Evolutionary conservation across 2,113 vertebrate genomes (phyloP).

Genomic region (Jaculus jaculus): DNA sequence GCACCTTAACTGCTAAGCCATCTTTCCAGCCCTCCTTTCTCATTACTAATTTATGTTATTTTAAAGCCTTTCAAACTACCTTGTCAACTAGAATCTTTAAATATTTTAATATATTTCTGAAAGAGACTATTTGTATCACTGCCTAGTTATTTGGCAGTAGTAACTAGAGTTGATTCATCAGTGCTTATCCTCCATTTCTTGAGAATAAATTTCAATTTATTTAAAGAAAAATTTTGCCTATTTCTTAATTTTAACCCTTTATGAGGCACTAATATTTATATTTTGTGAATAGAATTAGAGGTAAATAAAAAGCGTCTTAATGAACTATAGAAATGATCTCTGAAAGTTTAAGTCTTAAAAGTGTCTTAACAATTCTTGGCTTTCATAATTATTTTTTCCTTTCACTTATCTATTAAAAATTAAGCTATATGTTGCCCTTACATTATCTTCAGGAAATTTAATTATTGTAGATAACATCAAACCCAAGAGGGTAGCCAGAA

Average conservation of each 20-base stretch:
- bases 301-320: slow-evolving; percentile 21
- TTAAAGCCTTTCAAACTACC: slow-evolving; percentile 27
- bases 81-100: slow-evolving; percentile 39
- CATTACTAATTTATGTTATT: slow-evolving; percentile 43
- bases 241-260: slow-evolving; percentile 54
- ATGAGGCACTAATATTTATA: slow-evolving; percentile 12
- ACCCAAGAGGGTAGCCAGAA: not conserved
- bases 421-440: not conserved
- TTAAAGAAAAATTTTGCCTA: slow-evolving; percentile 33
- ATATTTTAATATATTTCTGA: slow-evolving; percentile 47
- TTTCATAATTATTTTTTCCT: slow-evolving; percentile 29
- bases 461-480: not conserved
- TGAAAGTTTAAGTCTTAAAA: not conserved
- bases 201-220: slow-evolving; percentile 38
- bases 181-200: not conserved
- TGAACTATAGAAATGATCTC: too few relatives aligned
- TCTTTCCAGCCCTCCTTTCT: not conserved
- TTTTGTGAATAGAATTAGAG: slow-evolving; percentile 34
- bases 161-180: slow-evolving; percentile 44
- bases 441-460: slow-evolving; percentile 37
- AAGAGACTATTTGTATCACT: slow-evolving; percentile 14
- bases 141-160: not conserved
- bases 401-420: not conserved
- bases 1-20: too few relatives aligned
- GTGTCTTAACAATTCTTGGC: not conserved